These are phyloP conservation scores for Acanthacorydalis orientalis DNA, from an alignment of 2,888 invertebrate species.

Conservation along the genomic window DNA sequence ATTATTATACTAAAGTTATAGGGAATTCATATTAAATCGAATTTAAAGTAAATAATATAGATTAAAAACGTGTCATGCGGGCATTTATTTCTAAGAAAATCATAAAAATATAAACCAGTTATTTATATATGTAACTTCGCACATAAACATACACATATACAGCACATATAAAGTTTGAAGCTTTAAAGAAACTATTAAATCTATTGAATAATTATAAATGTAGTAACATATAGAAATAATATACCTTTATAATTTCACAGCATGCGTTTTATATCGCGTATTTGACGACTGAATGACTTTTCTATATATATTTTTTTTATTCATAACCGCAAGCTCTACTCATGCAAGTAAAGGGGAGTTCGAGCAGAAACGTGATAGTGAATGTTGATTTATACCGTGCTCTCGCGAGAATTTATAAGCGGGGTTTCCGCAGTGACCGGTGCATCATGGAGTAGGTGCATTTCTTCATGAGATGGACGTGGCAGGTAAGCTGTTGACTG, in stretches of 20 bases:
- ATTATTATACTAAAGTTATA: neutral
- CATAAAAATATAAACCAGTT: no score
- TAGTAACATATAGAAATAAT: neutral
- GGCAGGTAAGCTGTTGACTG: constrained; percentile 19
- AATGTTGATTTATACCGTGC: constrained; percentile 8
- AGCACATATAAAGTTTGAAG: no score
- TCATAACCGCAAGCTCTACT: neutral
- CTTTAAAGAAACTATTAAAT: no score
- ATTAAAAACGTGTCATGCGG: no score
- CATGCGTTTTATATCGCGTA: constrained; percentile 3
- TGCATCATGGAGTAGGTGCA: constrained; percentile 9
- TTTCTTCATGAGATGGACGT: constrained; percentile 20
- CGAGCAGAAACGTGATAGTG: constrained; percentile 3
- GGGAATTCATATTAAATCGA: neutral
- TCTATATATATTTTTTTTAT: neutral
- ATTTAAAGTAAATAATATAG: no score
- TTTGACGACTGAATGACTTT: neutral
- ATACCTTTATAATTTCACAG: neutral
- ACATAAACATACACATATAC: no score
- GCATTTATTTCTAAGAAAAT: no score
- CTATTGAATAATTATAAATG: neutral
- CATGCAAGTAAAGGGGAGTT: neutral
- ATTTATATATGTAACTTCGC: no score
- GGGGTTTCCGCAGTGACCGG: constrained; percentile 22
- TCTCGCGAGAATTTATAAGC: constrained; percentile 16